A percentile compares a stretch with the other conserved stretches of the same genome.
These are phyloP conservation scores for Sitta carolinensis DNA, from an alignment of 2,797 vertebrate species.

Conservation along the genomic window DNA sequence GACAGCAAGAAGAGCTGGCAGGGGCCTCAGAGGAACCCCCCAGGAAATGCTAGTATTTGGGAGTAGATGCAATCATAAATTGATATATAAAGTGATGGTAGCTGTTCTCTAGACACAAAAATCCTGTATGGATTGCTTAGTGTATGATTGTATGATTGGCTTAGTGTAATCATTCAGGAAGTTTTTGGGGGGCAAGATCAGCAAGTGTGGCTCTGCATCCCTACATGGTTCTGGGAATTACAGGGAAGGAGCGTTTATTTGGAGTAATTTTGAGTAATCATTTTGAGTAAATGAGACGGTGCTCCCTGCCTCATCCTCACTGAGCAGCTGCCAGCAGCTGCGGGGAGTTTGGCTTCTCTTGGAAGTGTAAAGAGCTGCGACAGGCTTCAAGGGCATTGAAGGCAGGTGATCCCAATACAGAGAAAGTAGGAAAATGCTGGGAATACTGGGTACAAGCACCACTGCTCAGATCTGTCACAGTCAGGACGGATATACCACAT, in stretches of 20 bases:
- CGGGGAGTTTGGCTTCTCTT: not conserved
- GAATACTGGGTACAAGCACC: not conserved
- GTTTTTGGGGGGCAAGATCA: not conserved
- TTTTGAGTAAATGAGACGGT: accelerated
- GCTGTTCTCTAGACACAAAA: not conserved
- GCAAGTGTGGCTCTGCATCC: not conserved
- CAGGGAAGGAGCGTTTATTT: not conserved
- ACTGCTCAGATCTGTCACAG: not conserved
- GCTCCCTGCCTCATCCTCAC: not conserved
- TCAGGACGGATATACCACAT: too few relatives aligned
- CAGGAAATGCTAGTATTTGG: not conserved
- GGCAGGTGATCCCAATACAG: not conserved
- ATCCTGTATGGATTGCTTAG: too few relatives aligned
- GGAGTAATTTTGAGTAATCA: too few relatives aligned
- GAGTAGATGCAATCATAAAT: not conserved
- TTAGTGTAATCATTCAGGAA: not conserved
- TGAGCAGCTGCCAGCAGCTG: not conserved
- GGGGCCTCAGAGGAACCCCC: not conserved
- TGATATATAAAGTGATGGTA: not conserved
- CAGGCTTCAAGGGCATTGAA: not conserved
- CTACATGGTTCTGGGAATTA: not conserved
- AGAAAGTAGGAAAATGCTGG: not conserved
- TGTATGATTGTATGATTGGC: too few relatives aligned
- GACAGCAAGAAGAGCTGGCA: not conserved
- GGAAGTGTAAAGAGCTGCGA: not conserved